Percentiles rank a stretch among this genome's conserved stretches.
Evolutionary conservation across 2,797 vertebrate species (phyloP).

Genomic region (Tragelaphus oryx): DNA sequence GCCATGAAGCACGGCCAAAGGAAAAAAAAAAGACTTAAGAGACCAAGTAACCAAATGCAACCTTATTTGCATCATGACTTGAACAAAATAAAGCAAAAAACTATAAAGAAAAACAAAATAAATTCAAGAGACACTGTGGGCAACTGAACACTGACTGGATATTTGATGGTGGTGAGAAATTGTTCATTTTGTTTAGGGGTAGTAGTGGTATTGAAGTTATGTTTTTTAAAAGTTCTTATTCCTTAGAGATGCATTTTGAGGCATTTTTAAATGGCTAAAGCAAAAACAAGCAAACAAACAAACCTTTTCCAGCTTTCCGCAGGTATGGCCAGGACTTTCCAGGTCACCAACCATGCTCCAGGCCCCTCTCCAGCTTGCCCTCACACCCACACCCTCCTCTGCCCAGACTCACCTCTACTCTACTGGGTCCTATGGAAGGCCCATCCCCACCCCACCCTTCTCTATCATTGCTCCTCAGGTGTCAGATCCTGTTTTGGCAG

Average conservation of each 20-base stretch:
- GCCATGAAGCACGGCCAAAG: neutral
- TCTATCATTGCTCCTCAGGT: neutral
- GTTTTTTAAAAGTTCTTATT: neutral
- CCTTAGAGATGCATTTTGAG: neutral
- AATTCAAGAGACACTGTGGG: neutral
- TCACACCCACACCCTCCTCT: neutral
- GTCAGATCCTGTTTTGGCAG: neutral
- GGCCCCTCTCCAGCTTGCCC: neutral
- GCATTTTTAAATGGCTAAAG: slow-evolving; percentile 9
- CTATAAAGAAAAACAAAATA: neutral
- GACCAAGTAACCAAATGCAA: neutral
- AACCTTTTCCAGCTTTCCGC: neutral
- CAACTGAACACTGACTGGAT: neutral
- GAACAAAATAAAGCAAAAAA: neutral
- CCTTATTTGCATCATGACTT: neutral
- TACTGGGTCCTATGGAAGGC: neutral
- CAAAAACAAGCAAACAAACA: neutral
- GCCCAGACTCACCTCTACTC: neutral
- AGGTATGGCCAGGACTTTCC: neutral
- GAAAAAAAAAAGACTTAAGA: neutral
- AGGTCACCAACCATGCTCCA: neutral
- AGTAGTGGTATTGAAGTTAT: neutral
- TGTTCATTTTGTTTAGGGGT: neutral
- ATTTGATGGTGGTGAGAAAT: neutral
- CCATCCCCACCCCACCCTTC: neutral